Conservation (phyloP, 2,888 invertebrate species). For the Drosophila birchii region DNA sequence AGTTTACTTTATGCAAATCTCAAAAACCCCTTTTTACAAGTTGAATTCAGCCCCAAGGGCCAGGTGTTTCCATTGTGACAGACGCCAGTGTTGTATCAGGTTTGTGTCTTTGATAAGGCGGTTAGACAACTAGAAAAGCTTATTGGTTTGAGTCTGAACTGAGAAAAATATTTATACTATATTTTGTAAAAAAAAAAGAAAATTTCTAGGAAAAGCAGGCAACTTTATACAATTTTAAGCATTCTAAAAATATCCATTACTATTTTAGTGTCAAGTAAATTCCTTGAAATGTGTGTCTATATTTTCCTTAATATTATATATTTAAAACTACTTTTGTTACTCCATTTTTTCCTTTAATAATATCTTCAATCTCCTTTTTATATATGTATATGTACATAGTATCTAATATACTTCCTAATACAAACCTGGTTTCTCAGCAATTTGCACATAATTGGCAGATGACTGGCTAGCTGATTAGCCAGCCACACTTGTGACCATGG, state of each 20-base stretch:
- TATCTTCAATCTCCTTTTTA: background rate
- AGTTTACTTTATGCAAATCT: background rate
- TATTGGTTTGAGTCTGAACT: background rate
- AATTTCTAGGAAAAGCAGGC: background rate
- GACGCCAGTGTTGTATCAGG: background rate
- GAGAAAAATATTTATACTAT: background rate
- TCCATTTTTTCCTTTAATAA: too few relatives aligned
- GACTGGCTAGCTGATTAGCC: background rate
- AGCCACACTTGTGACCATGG: constrained; percentile 31
- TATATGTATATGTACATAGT: too few relatives aligned
- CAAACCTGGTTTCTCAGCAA: background rate
- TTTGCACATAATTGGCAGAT: background rate
- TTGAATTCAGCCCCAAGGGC: background rate
- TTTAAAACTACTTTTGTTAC: too few relatives aligned
- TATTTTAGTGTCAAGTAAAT: background rate
- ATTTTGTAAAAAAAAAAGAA: background rate
- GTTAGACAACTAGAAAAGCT: background rate
- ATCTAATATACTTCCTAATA: background rate
- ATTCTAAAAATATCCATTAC: background rate
- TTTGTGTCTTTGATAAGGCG: background rate
- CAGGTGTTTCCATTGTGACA: background rate
- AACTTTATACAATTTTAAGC: background rate
- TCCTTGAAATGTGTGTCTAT: background rate
- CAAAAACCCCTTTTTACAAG: background rate
- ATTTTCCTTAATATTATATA: too few relatives aligned